Conservation (phyloP, 2,888 invertebrate species). For the Tryphoninae sp. region DNA sequence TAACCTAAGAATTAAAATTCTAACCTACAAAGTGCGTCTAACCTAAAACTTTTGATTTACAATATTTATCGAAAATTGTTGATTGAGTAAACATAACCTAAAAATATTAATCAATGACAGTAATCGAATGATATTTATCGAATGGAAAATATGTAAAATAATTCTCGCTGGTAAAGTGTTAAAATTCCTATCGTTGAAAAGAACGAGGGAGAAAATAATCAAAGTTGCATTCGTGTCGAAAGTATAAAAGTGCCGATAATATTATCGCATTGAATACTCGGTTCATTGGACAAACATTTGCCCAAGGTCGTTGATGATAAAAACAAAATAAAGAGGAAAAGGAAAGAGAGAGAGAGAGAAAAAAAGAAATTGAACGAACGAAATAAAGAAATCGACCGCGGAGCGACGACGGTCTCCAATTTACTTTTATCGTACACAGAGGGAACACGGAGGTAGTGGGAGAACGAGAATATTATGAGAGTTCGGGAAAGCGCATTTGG, state of each 20-base stretch:
- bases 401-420: neutral
- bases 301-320: neutral
- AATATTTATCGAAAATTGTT: no score
- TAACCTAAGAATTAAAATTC: no score
- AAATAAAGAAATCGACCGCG: constrained; percentile 3
- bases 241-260: neutral
- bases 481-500: neutral
- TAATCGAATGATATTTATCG: neutral
- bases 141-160: neutral
- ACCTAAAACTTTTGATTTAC: no score
- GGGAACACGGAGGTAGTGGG: neutral
- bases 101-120: no score
- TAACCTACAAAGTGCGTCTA: no score
- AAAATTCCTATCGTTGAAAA: neutral
- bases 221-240: neutral
- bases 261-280: constrained; percentile 1
- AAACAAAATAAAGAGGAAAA: neutral
- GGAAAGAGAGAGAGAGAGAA: neutral
- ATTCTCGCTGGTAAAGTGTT: neutral
- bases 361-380: neutral
- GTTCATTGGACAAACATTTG: constrained; percentile 5
- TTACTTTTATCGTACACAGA: constrained; percentile 23
- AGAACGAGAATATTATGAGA: constrained; percentile 12
- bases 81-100: no score
- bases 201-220: neutral